A percentile compares a stretch with the other conserved stretches of the same genome.
Evolutionary conservation across 2,888 invertebrate genomes (phyloP).

Genomic region (Synergus gifuensis): DNA sequence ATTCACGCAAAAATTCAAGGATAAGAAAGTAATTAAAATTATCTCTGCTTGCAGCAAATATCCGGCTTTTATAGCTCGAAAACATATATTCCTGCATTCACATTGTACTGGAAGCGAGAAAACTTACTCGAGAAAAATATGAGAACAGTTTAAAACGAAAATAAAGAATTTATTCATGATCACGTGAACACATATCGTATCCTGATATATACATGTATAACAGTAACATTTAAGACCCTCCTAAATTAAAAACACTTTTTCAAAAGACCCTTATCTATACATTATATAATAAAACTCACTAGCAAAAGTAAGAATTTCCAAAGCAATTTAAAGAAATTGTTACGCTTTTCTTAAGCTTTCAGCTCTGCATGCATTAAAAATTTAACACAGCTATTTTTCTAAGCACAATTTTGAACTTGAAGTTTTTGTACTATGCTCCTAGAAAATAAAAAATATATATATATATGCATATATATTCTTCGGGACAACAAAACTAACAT

Average conservation of each 20-base stretch:
- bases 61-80: conserved; percentile 12
- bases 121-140: neutral
- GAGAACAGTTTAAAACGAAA: conserved; percentile 7
- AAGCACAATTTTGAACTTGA: neutral
- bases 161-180: conserved; percentile 11
- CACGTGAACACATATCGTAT: neutral
- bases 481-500: neutral
- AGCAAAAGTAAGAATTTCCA: neutral
- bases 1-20: conserved; percentile 16
- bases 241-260: neutral
- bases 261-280: neutral
- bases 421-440: too few relatives aligned
- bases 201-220: neutral
- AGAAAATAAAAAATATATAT: neutral
- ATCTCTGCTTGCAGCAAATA: conserved; percentile 13
- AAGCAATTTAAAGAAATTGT: neutral
- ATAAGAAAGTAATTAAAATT: neutral
- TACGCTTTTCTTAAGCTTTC: neutral
- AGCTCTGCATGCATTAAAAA: neutral
- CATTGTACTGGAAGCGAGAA: neutral
- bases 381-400: neutral
- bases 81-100: neutral
- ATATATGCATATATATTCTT: neutral
- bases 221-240: neutral
- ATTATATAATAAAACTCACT: neutral